Conservation (phyloP, 2,797 vertebrate species). For the Gouania willdenowi region DNA sequence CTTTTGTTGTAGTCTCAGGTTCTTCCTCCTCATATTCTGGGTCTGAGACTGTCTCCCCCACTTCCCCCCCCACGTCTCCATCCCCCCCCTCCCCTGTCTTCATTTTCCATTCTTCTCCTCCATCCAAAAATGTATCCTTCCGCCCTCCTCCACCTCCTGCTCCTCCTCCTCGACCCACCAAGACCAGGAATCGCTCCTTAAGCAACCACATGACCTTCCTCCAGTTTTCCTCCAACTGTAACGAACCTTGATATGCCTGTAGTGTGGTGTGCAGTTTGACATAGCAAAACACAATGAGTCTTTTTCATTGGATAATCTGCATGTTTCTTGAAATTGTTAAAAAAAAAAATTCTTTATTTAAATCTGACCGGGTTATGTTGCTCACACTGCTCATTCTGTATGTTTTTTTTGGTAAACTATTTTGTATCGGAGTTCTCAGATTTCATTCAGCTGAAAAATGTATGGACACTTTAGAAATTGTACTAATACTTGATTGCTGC, state of each 20-base stretch:
- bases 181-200: conserved; percentile 76
- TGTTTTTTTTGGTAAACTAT: too few species aligned
- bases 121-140: conserved; percentile 47
- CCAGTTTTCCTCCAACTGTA: conserved; percentile 80
- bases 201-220: conserved; percentile 78
- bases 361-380: too few species aligned
- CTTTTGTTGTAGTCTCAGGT: conserved; percentile 83
- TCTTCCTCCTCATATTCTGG: conserved; percentile 88
- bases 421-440: too few species aligned
- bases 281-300: not conserved
- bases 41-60: conserved; percentile 81
- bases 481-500: too few species aligned
- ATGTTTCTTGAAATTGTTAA: too few species aligned
- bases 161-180: conserved; percentile 74
- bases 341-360: too few species aligned
- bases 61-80: conserved; percentile 82
- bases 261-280: conserved; percentile 56
- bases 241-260: conserved; percentile 54
- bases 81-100: conserved; percentile 75
- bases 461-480: too few species aligned
- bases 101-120: conserved; percentile 74
- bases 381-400: too few species aligned
- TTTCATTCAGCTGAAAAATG: too few species aligned
- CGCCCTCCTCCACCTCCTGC: conserved; percentile 70
- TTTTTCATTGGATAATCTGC: conserved; percentile 10